Conservation (phyloP, 1,140 invertebrate species). For the Bombus impatiens region DNA sequence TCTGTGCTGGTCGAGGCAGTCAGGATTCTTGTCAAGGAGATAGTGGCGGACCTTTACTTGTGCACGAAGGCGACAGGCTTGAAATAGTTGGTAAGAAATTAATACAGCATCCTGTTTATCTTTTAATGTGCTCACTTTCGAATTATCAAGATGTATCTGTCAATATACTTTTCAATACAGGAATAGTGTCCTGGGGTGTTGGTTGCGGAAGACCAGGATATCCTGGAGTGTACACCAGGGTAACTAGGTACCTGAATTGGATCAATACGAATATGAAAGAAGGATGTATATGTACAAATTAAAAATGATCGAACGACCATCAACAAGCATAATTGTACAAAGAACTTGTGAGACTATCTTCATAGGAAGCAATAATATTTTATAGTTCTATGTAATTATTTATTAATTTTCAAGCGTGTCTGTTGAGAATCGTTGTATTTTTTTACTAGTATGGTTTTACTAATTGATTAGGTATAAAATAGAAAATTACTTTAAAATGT, state of each 20-base stretch:
- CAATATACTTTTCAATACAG: slow-evolving; percentile 42
- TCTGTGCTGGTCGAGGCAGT: slow-evolving; percentile 89
- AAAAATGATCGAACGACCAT: slow-evolving; percentile 1
- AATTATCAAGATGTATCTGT: neutral
- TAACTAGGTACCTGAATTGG: slow-evolving; percentile 87
- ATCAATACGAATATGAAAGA: slow-evolving; percentile 85
- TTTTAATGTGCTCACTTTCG: neutral
- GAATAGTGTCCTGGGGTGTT: slow-evolving; percentile 85
- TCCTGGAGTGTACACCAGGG: slow-evolving; percentile 89
- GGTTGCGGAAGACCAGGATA: slow-evolving; percentile 85
- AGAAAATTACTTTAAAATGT: neutral
- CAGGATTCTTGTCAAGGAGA: slow-evolving; percentile 93
- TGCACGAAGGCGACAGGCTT: slow-evolving; percentile 87
- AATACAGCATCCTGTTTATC: neutral
- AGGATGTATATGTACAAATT: slow-evolving; percentile 83
- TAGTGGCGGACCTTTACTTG: slow-evolving; percentile 90
- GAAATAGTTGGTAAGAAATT: slow-evolving; percentile 87
- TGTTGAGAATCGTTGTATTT: too few species aligned
- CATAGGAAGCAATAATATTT: neutral
- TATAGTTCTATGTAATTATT: neutral
- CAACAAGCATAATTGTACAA: neutral
- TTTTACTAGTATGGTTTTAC: neutral
- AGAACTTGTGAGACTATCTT: neutral
- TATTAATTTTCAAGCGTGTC: neutral
- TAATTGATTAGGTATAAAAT: neutral